phyloP scores from a whole-genome alignment of 2,888 invertebrate species.

The Alloplasta piceator region DNA sequence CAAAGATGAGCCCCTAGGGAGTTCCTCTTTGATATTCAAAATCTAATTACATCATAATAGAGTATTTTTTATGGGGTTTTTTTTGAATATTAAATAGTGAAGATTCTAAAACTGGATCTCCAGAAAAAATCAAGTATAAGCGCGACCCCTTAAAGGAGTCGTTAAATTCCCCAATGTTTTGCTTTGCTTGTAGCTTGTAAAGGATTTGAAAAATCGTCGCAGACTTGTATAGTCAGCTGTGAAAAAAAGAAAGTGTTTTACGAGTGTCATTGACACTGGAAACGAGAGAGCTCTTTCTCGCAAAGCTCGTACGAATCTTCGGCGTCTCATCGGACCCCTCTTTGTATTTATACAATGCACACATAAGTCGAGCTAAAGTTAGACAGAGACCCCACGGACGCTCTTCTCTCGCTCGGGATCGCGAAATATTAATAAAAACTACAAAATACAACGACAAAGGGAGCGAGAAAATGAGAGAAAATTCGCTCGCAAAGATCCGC shows the following conservation, averaged over 20 bases:
- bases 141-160: too few species aligned
- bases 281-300: conserved; percentile 1
- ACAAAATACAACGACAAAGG: conserved; percentile 5
- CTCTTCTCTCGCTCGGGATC: conserved; percentile 42
- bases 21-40: too few species aligned
- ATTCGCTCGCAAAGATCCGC: background rate
- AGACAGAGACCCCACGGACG: conserved; percentile 64
- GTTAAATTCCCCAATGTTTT: too few species aligned
- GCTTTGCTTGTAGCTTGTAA: too few species aligned
- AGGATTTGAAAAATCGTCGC: background rate
- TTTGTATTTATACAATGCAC: conserved; percentile 10
- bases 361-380: conserved; percentile 61
- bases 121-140: too few species aligned
- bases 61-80: too few species aligned
- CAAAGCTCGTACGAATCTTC: conserved; percentile 21
- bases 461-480: conserved; percentile 4
- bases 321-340: background rate
- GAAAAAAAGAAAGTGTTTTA: background rate
- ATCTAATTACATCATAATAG: too few species aligned
- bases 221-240: background rate
- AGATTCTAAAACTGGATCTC: too few species aligned
- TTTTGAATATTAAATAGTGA: too few species aligned
- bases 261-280: conserved; percentile 18
- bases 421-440: conserved; percentile 42
- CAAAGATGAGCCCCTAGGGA: too few species aligned